Conservation (phyloP, 2,113 vertebrate species). For the Strix aluco region DNA sequence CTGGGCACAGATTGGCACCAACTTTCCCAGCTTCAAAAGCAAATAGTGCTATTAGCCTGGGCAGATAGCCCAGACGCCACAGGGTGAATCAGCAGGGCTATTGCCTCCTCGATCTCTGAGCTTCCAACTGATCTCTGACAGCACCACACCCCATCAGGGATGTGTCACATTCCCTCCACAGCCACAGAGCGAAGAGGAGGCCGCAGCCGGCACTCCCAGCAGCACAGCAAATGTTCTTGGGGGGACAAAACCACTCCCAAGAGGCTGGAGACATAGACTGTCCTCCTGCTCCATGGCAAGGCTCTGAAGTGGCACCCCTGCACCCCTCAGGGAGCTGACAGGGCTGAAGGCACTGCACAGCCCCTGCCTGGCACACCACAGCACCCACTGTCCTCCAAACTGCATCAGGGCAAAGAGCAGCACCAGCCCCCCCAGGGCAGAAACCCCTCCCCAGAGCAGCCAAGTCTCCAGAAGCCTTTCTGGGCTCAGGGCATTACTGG, state of each 20-base stretch:
- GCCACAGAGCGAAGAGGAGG: not conserved
- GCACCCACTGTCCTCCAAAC: not conserved
- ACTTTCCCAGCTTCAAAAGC: not conserved
- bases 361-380: not conserved
- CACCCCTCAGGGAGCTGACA: not conserved
- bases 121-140: not conserved
- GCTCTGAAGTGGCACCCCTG: not conserved
- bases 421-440: not conserved
- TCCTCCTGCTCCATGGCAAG: not conserved
- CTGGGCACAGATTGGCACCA: rapidly evolving
- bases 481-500: not conserved
- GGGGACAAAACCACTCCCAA: not conserved
- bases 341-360: not conserved
- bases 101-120: not conserved
- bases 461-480: not conserved
- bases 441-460: not conserved
- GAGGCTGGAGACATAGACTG: not conserved
- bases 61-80: not conserved
- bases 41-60: not conserved
- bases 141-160: not conserved
- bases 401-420: not conserved
- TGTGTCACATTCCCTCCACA: not conserved
- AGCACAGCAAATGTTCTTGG: not conserved
- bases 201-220: rapidly evolving
- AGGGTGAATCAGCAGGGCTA: not conserved